A percentile compares a stretch with the other conserved stretches of the same genome.
phyloP scores from a whole-genome alignment of 2,797 vertebrate genomes.

The Urophycis tenuis region DNA sequence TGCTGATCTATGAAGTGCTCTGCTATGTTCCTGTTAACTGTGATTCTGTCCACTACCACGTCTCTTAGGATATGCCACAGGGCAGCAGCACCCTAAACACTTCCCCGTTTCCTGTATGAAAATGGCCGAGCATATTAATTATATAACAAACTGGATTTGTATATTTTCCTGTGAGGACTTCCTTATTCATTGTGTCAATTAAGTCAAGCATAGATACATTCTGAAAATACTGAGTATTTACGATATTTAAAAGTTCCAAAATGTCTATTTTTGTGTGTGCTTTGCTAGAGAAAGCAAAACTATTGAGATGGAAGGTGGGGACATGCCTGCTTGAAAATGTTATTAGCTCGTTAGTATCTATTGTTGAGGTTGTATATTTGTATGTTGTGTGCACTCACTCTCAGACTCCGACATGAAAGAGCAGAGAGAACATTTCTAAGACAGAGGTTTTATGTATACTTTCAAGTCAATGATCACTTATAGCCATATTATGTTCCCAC shows the following conservation, averaged over 20 bases:
- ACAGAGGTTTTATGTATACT: conserved; percentile 32
- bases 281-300: conserved; percentile 41
- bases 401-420: neutral
- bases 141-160: conserved; percentile 45
- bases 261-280: conserved; percentile 60
- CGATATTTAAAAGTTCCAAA: conserved; percentile 62
- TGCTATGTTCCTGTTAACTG: conserved; percentile 18
- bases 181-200: conserved; percentile 53
- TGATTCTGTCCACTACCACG: conserved; percentile 20
- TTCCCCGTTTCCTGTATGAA: conserved; percentile 54
- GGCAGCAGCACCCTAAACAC: conserved; percentile 45
- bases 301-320: conserved; percentile 2
- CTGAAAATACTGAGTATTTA: conserved; percentile 48
- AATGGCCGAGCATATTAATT: conserved; percentile 27
- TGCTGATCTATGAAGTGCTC: conserved; percentile 21
- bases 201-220: conserved; percentile 33
- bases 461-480: conserved; percentile 36
- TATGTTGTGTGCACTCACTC: conserved; percentile 1
- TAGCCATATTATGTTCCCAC: conserved; percentile 29
- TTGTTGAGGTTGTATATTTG: neutral
- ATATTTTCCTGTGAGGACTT: conserved; percentile 57
- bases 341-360: neutral
- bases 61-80: conserved; percentile 32
- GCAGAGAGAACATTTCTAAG: neutral
- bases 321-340: conserved; percentile 50